Conservation (phyloP, 2,113 vertebrate genomes). For the Morone chrysops region DNA sequence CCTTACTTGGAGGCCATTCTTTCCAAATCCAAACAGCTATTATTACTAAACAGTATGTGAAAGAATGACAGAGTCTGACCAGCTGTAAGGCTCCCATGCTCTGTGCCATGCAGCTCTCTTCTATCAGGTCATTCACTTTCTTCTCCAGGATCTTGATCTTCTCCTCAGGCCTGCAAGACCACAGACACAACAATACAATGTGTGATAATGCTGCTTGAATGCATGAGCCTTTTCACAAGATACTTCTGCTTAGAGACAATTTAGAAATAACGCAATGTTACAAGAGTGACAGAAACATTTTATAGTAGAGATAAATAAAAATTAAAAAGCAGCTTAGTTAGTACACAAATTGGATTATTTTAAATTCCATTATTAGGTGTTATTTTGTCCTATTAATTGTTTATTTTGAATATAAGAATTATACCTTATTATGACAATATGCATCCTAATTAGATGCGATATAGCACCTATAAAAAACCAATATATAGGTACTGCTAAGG, state of each 20-base stretch:
- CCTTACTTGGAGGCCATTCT: not conserved
- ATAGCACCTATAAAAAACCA: not conserved
- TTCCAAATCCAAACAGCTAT: not conserved
- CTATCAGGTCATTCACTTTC: slow-evolving; percentile 94
- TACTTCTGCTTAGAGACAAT: not conserved
- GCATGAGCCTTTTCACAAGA: not conserved
- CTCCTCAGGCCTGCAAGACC: slow-evolving; percentile 89
- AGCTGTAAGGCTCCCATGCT: slow-evolving; percentile 90
- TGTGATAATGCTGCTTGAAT: not conserved
- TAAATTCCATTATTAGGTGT: not conserved
- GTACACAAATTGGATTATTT: not conserved
- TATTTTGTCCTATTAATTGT: not conserved
- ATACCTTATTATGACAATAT: not conserved
- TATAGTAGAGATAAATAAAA: not conserved
- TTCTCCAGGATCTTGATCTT: slow-evolving; percentile 96
- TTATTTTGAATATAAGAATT: not conserved
- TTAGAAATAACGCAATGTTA: not conserved
- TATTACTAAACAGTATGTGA: not conserved
- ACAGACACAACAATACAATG: not conserved
- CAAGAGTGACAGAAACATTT: not conserved
- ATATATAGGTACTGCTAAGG: not conserved
- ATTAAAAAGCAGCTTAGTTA: too few relatives aligned
- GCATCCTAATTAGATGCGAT: not conserved
- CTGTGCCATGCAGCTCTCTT: slow-evolving; percentile 96
- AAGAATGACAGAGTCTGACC: slow-evolving; percentile 81